Evolutionary conservation across 2,113 vertebrate genomes (phyloP).

Genomic region (Myrmophylax atrothorax): DNA sequence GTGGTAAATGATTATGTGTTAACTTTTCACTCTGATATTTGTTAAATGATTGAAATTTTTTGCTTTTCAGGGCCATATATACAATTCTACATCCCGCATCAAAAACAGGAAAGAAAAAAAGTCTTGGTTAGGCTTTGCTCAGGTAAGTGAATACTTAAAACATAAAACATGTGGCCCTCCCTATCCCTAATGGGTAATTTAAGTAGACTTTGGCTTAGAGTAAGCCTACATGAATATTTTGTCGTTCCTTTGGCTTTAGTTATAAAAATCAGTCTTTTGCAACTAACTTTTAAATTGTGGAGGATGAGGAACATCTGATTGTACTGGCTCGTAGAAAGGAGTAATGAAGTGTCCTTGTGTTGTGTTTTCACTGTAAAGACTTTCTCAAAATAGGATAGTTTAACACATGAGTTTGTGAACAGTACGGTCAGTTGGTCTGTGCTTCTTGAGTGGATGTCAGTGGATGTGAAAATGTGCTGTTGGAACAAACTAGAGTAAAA

Average conservation of each 20-base stretch:
- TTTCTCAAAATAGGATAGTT: not conserved
- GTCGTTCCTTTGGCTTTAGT: not conserved
- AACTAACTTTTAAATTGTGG: not conserved
- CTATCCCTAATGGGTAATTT: not conserved
- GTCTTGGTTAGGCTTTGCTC: constrained; percentile 98
- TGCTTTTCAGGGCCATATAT: constrained; percentile 92
- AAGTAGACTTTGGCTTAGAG: not conserved
- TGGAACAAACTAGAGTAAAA: not conserved
- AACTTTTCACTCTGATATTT: not conserved
- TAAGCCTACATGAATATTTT: not conserved
- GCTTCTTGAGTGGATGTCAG: not conserved
- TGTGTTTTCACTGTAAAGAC: not conserved
- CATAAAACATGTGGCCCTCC: rapidly evolving
- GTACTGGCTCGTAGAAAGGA: not conserved
- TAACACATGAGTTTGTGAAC: not conserved
- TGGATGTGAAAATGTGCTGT: not conserved
- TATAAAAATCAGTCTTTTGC: not conserved
- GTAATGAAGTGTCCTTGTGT: not conserved
- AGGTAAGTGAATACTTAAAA: constrained; percentile 79
- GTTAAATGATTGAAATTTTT: not conserved
- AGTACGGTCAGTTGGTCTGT: not conserved
- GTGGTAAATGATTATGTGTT: not conserved
- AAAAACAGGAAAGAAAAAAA: constrained; percentile 96
- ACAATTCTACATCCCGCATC: constrained; percentile 97
- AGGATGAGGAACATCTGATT: not conserved